These are phyloP conservation scores for Andrena praecox DNA, from an alignment of 2,888 invertebrate species.

Conservation along the genomic window DNA sequence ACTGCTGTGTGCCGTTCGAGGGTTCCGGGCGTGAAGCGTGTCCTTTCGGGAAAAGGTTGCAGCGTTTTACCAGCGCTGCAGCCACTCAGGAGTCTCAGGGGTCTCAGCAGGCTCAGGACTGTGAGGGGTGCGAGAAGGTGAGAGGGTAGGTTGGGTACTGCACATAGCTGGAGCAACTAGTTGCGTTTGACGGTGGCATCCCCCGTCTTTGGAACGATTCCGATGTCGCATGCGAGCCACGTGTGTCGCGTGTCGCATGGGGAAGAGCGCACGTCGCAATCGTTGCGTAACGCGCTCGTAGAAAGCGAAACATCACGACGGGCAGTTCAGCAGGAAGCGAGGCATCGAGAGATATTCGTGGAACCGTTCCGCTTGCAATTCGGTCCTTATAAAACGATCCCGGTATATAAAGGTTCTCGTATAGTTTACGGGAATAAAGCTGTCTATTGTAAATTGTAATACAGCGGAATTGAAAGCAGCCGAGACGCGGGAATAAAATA, in stretches of 20 bases:
- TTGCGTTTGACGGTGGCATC: neutral
- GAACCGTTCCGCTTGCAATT: conserved; percentile 9
- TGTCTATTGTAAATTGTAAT: conserved; percentile 53
- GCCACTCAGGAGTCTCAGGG: too few species aligned
- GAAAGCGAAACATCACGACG: conserved; percentile 43
- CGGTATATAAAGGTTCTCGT: conserved; percentile 24
- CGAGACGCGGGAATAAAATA: conserved; percentile 55
- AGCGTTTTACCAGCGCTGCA: too few species aligned
- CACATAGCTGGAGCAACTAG: neutral
- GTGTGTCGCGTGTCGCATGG: neutral
- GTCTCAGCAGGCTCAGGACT: too few species aligned
- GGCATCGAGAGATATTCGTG: conserved; percentile 7
- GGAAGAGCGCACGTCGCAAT: conserved; percentile 28
- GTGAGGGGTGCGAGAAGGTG: too few species aligned
- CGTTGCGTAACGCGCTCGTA: conserved; percentile 35
- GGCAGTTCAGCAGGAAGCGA: conserved; percentile 12
- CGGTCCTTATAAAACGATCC: conserved; percentile 26
- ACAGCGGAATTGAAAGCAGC: conserved; percentile 52
- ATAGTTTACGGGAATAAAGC: conserved; percentile 41
- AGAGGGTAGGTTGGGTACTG: too few species aligned
- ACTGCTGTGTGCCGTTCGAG: neutral
- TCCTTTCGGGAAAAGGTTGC: conserved; percentile 17
- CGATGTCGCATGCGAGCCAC: conserved; percentile 31
- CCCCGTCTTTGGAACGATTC: conserved; percentile 7
- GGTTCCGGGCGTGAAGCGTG: conserved; percentile 1